Conservation (phyloP, 2,888 invertebrate genomes). For the Masnerella sp. region DNA sequence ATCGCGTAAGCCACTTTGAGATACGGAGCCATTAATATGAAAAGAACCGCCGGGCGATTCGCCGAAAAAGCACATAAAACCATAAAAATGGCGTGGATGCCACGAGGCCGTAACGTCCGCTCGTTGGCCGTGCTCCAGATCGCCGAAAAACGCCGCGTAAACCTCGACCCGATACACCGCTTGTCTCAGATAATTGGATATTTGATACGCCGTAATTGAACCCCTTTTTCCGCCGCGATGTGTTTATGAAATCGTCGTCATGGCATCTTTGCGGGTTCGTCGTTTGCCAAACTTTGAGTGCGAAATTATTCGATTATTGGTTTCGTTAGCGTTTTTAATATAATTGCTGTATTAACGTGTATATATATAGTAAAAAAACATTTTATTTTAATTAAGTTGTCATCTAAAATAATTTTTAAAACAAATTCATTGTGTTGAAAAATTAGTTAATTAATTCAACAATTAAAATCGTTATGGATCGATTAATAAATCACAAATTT, state of each 20-base stretch:
- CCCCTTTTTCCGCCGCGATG: background rate
- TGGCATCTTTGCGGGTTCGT: too few relatives aligned
- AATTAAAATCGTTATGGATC: too few relatives aligned
- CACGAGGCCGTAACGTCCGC: constrained; percentile 44
- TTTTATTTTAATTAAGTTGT: too few relatives aligned
- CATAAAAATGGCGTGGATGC: constrained; percentile 56
- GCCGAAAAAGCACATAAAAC: constrained; percentile 55
- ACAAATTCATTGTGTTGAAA: too few relatives aligned
- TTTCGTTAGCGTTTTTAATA: too few relatives aligned
- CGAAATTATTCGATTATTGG: too few relatives aligned
- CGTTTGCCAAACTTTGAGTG: too few relatives aligned
- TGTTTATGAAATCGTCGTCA: constrained; percentile 40
- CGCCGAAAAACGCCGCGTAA: constrained; percentile 34
- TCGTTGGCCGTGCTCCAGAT: constrained; percentile 56
- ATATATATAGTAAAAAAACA: too few relatives aligned
- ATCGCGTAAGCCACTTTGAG: constrained; percentile 49
- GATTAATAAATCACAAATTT: too few relatives aligned
- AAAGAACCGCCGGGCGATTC: constrained; percentile 51
- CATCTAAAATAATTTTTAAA: too few relatives aligned
- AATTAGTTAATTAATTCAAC: too few relatives aligned
- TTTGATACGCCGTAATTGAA: constrained; percentile 49
- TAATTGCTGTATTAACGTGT: too few relatives aligned
- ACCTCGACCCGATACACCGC: constrained; percentile 46
- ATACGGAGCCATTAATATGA: constrained; percentile 51
- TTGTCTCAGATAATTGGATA: constrained; percentile 54